A percentile compares a stretch with the other conserved stretches of the same genome.
phyloP scores from a whole-genome alignment of 2,888 invertebrate genomes.

The Rambutsinella grinnellia region DNA sequence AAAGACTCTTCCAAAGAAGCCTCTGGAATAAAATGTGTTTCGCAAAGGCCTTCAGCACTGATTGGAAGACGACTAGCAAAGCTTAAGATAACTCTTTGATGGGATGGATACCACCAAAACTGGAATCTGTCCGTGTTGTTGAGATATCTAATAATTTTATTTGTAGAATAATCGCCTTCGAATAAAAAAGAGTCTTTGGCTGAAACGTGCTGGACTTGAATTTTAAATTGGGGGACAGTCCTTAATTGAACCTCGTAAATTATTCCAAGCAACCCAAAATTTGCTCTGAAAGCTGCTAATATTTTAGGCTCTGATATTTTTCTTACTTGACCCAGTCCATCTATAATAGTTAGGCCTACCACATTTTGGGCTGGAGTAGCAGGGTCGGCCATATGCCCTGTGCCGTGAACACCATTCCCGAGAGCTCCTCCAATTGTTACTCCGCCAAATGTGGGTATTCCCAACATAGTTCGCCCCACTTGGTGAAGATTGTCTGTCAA shows the following conservation, averaged over 20 bases:
- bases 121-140: slow-evolving; percentile 43
- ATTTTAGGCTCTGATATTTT: slow-evolving; percentile 17
- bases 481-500: slow-evolving; percentile 3
- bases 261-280: slow-evolving; percentile 47
- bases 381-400: slow-evolving; percentile 39
- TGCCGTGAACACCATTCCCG: slow-evolving; percentile 29
- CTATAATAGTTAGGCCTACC: slow-evolving; percentile 11
- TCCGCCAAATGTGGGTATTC: too few species aligned
- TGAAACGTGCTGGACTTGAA: slow-evolving; percentile 18
- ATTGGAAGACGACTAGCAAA: slow-evolving; percentile 1
- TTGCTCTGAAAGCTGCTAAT: slow-evolving; percentile 23
- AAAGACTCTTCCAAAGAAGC: not conserved
- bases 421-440: slow-evolving; percentile 33
- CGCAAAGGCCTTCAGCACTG: slow-evolving; percentile 6
- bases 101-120: slow-evolving; percentile 42
- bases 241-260: slow-evolving; percentile 21
- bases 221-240: slow-evolving; percentile 38
- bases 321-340: too few species aligned
- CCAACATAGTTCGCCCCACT: slow-evolving; percentile 1
- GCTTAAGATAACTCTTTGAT: slow-evolving; percentile 7
- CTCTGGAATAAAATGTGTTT: slow-evolving; percentile 17
- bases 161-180: too few species aligned
- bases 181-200: slow-evolving; percentile 25
- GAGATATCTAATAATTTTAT: slow-evolving; percentile 3
- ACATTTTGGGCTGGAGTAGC: not conserved